phyloP scores from a whole-genome alignment of 1,140 invertebrate genomes.

The Matsumurasca onukii region DNA sequence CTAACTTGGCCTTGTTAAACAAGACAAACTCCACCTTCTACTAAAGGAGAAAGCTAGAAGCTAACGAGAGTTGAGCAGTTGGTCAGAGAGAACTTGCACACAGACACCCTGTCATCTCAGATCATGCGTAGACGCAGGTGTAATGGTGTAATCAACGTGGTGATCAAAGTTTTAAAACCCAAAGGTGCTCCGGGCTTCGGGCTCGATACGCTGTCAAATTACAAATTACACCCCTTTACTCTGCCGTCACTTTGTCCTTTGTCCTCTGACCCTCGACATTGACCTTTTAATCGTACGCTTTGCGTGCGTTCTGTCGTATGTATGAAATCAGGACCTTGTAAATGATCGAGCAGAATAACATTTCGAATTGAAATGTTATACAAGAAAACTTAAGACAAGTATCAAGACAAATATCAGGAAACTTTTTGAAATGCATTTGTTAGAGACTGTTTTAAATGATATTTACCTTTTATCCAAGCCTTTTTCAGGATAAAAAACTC shows the following conservation, averaged over 20 bases:
- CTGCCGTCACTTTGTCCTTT: not conserved
- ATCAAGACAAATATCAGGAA: no score
- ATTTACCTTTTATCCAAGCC: no score
- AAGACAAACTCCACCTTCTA: no score
- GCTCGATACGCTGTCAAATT: not conserved
- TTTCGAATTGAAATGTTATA: no score
- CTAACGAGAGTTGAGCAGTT: not conserved
- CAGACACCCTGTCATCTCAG: not conserved
- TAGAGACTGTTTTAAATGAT: no score
- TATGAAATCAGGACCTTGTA: no score
- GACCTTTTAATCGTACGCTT: not conserved
- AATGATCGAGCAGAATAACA: no score
- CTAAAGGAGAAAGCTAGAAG: not conserved
- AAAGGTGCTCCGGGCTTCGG: not conserved
- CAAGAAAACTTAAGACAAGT: no score
- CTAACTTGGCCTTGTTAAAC: no score
- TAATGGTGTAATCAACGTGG: not conserved
- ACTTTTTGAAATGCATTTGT: no score
- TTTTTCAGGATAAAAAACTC: no score
- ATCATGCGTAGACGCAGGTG: not conserved
- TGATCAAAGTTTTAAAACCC: not conserved
- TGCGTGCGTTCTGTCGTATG: no score
- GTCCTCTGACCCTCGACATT: not conserved
- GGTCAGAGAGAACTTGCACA: not conserved
- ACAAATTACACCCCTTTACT: not conserved